phyloP scores from a whole-genome alignment of 2,888 invertebrate genomes.

The Phaonia tiefii region DNA sequence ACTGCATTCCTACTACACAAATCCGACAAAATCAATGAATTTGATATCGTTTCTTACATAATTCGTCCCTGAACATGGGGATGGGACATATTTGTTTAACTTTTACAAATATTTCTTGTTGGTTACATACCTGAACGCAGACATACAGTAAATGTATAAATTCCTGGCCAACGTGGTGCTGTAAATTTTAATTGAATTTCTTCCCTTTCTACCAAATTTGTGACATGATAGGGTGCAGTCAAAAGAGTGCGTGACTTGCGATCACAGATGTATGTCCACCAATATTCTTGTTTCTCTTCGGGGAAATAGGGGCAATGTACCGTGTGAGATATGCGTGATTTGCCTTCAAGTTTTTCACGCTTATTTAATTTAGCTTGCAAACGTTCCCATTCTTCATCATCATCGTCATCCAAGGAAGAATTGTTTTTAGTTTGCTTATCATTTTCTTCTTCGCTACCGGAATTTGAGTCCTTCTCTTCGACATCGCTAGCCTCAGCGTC shows the following conservation, averaged over 20 bases:
- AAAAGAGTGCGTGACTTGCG: slow-evolving; percentile 94
- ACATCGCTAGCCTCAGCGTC: slow-evolving; percentile 81
- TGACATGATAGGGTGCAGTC: slow-evolving; percentile 96
- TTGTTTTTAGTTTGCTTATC: slow-evolving; percentile 83
- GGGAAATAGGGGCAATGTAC: slow-evolving; percentile 99
- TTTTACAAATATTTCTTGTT: too few relatives aligned
- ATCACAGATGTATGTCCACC: slow-evolving; percentile 99
- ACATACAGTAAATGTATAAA: slow-evolving; percentile 95
- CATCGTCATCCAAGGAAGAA: slow-evolving; percentile 83
- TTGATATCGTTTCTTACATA: too few relatives aligned
- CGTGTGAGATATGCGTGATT: slow-evolving; percentile 95
- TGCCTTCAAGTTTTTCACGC: slow-evolving; percentile 94
- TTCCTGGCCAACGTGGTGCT: slow-evolving; percentile 95
- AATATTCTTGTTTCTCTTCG: slow-evolving; percentile 97
- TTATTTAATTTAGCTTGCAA: slow-evolving; percentile 94
- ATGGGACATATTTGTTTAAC: neutral
- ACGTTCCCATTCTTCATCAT: slow-evolving; percentile 95
- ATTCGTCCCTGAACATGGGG: too few relatives aligned
- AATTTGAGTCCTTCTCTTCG: slow-evolving; percentile 81
- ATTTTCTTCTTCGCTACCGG: slow-evolving; percentile 83
- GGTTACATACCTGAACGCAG: slow-evolving; percentile 87
- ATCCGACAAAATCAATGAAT: too few relatives aligned
- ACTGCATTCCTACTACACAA: too few relatives aligned
- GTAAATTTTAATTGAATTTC: slow-evolving; percentile 97
- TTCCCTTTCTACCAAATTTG: slow-evolving; percentile 93